Evolutionary conservation across 2,888 invertebrate species (phyloP).

Genomic region (Cyrtodaria siliqua): DNA sequence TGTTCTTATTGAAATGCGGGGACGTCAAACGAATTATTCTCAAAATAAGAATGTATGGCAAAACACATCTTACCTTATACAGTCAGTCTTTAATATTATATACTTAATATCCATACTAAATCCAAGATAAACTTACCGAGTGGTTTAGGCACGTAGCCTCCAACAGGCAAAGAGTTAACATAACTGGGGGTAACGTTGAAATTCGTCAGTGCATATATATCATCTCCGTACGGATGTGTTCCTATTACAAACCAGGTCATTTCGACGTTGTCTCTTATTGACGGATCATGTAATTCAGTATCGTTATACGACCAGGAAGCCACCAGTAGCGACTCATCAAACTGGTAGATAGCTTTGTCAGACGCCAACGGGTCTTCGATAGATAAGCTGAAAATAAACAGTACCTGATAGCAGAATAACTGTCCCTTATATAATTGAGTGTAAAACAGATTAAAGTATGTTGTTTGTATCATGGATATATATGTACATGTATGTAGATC

Average conservation of each 20-base stretch:
- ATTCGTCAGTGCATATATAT: conserved; percentile 12
- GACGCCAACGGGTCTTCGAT: neutral
- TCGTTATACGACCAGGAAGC: conserved; percentile 30
- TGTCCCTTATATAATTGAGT: no score
- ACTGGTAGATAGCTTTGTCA: conserved; percentile 14
- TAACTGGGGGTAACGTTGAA: neutral
- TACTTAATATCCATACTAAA: no score
- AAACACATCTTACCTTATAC: no score
- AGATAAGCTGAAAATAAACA: conserved; percentile 7
- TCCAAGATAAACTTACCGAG: neutral
- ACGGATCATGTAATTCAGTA: conserved; percentile 1
- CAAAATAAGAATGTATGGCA: no score
- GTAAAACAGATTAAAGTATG: no score
- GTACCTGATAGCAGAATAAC: no score
- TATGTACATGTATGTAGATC: no score
- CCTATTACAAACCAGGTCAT: conserved; percentile 28
- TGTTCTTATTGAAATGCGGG: no score
- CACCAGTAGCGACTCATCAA: neutral
- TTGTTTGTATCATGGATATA: no score
- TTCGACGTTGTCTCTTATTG: conserved; percentile 9
- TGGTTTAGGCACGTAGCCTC: neutral
- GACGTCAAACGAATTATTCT: no score
- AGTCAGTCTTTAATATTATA: no score
- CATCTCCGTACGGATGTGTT: conserved; percentile 26
- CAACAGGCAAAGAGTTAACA: neutral